A percentile compares a stretch with the other conserved stretches of the same genome.
phyloP scores from a whole-genome alignment of 2,888 invertebrate species.

The Drosophila mimica region DNA sequence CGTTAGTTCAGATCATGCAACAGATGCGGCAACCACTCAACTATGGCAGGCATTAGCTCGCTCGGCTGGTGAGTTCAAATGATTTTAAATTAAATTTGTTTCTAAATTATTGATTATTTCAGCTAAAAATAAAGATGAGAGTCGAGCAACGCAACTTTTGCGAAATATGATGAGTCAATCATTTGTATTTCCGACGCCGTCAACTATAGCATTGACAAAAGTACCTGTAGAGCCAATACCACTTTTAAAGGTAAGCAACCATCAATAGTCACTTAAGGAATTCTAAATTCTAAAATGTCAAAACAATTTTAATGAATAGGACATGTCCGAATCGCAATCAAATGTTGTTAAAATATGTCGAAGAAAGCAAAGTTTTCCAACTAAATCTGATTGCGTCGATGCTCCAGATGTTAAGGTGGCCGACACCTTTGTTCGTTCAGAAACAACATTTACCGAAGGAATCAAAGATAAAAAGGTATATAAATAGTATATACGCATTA shows the following conservation, averaged over 20 bases:
- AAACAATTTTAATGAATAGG: slow-evolving; percentile 48
- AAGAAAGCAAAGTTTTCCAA: slow-evolving; percentile 93
- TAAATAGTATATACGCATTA: neutral
- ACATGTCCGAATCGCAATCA: slow-evolving; percentile 72
- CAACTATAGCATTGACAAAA: slow-evolving; percentile 84
- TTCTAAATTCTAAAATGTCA: slow-evolving; percentile 4
- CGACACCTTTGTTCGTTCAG: slow-evolving; percentile 53
- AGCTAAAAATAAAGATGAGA: slow-evolving; percentile 86
- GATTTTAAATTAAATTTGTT: neutral
- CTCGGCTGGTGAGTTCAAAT: slow-evolving; percentile 80
- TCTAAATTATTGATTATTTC: neutral
- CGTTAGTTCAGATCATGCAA: slow-evolving; percentile 83
- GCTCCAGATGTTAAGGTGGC: slow-evolving; percentile 48
- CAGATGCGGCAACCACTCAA: slow-evolving; percentile 85
- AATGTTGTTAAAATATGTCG: slow-evolving; percentile 86
- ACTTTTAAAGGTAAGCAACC: slow-evolving; percentile 81
- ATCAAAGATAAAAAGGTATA: slow-evolving; percentile 74
- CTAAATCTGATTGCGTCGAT: slow-evolving; percentile 83
- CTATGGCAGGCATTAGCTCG: slow-evolving; percentile 85
- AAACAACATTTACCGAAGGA: slow-evolving; percentile 54
- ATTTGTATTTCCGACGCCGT: slow-evolving; percentile 88
- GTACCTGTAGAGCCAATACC: slow-evolving; percentile 83
- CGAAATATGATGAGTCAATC: slow-evolving; percentile 91
- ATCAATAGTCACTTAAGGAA: neutral
- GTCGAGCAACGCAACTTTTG: slow-evolving; percentile 91